Conservation (phyloP, 2,113 vertebrate species). For the Dermatemys mawii region DNA sequence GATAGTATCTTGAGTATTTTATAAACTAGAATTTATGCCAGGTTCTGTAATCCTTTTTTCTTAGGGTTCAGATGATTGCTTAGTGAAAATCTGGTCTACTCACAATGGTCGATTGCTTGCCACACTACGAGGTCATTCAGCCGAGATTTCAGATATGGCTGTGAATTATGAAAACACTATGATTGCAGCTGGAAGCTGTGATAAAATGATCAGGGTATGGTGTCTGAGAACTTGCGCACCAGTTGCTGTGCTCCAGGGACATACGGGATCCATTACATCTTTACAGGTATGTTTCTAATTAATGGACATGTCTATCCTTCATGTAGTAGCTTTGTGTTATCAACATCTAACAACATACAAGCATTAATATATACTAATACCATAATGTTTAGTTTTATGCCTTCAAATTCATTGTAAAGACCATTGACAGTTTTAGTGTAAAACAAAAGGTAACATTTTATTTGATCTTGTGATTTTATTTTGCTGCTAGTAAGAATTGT, state of each 20-base stretch:
- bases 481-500: not conserved
- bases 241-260: conserved; percentile 94
- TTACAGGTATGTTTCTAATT: conserved; percentile 85
- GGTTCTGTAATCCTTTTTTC: not conserved
- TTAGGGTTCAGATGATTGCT: conserved; percentile 96
- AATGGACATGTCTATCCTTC: not conserved
- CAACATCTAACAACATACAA: not conserved
- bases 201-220: conserved; percentile 97
- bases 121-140: conserved; percentile 94
- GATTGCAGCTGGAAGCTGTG: conserved; percentile 97
- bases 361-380: not conserved
- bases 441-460: not conserved
- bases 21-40: not conserved
- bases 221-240: conserved; percentile 97
- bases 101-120: conserved; percentile 93
- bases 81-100: conserved; percentile 99
- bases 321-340: not conserved
- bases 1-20: not conserved
- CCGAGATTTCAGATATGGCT: conserved; percentile 97
- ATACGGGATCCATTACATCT: conserved; percentile 96
- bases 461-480: not conserved
- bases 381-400: not conserved
- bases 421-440: not conserved
- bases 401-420: not conserved
- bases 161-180: conserved; percentile 98